Evolutionary conservation across 2,888 invertebrate genomes (phyloP).

Genomic region (Romanomermis culicivorax): DNA sequence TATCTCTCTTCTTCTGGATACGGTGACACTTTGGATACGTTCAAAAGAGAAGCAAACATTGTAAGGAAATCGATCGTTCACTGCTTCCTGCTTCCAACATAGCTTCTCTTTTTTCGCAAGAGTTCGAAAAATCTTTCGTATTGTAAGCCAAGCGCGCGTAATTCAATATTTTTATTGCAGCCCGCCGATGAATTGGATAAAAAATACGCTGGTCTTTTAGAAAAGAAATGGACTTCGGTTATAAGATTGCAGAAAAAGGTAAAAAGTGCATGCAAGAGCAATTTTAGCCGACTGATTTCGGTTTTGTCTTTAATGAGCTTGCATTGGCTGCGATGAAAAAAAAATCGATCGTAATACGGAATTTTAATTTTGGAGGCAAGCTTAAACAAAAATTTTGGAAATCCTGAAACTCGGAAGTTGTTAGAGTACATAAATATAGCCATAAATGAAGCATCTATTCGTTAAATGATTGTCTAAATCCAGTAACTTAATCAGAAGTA

Average conservation of each 20-base stretch:
- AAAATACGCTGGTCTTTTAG: conserved; percentile 82
- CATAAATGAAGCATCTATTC: too few relatives aligned
- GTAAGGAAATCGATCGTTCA: conserved; percentile 23
- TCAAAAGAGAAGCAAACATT: conserved; percentile 92
- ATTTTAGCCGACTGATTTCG: too few relatives aligned
- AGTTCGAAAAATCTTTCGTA: conserved; percentile 1
- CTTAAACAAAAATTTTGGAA: too few relatives aligned
- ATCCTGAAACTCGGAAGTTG: too few relatives aligned
- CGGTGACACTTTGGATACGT: conserved; percentile 77
- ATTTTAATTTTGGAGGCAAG: too few relatives aligned
- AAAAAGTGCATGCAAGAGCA: conserved; percentile 6
- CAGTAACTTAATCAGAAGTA: too few relatives aligned
- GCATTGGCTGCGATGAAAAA: too few relatives aligned
- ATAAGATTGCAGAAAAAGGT: conserved; percentile 96
- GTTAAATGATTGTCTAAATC: too few relatives aligned
- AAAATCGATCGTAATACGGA: too few relatives aligned
- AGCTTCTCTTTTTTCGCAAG: conserved; percentile 5
- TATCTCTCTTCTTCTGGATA: conserved; percentile 92
- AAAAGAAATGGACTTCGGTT: conserved; percentile 99
- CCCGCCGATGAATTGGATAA: conserved; percentile 57
- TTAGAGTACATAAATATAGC: too few relatives aligned
- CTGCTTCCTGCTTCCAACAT: neutral
- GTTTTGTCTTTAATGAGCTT: too few relatives aligned
- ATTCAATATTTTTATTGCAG: conserved; percentile 9
- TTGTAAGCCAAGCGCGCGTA: too few relatives aligned